Conservation (phyloP, 2,797 vertebrate species). For the Danionella dracula region DNA sequence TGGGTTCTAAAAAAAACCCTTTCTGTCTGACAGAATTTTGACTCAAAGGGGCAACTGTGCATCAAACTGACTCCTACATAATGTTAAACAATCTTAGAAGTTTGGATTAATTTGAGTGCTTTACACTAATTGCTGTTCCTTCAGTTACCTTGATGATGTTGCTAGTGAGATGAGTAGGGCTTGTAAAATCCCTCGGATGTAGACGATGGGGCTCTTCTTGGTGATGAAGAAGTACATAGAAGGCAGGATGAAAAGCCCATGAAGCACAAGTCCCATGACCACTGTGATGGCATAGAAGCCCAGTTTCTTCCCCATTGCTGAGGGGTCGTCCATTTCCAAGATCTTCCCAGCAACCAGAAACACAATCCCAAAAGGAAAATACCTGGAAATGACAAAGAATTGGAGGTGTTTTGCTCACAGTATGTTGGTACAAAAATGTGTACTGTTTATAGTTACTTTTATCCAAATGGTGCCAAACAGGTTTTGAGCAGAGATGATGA, state of each 20-base stretch:
- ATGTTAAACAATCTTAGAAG: too few relatives aligned
- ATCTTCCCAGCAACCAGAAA: conserved; percentile 98
- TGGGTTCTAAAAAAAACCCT: too few relatives aligned
- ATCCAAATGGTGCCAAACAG: too few relatives aligned
- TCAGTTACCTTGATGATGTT: conserved; percentile 93
- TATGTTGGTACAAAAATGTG: too few relatives aligned
- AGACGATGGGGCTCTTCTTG: conserved; percentile 95
- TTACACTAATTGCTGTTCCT: too few relatives aligned
- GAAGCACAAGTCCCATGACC: conserved; percentile 89
- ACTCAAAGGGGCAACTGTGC: too few relatives aligned
- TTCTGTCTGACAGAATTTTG: too few relatives aligned
- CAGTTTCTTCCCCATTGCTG: conserved; percentile 90
- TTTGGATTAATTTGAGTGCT: too few relatives aligned
- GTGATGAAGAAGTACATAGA: conserved; percentile 96
- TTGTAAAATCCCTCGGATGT: conserved; percentile 93
- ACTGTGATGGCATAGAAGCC: conserved; percentile 94
- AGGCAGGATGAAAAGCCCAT: conserved; percentile 91
- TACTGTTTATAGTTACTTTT: too few relatives aligned
- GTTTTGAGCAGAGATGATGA: too few relatives aligned
- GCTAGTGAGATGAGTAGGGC: conserved; percentile 94
- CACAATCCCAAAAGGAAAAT: conserved; percentile 96
- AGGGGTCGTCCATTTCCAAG: conserved; percentile 95
- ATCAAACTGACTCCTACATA: too few relatives aligned
- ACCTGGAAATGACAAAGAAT: conserved; percentile 57
- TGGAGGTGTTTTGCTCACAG: too few relatives aligned